Conservation (phyloP, 2,888 invertebrate species). For the Anthrax anthrax region DNA sequence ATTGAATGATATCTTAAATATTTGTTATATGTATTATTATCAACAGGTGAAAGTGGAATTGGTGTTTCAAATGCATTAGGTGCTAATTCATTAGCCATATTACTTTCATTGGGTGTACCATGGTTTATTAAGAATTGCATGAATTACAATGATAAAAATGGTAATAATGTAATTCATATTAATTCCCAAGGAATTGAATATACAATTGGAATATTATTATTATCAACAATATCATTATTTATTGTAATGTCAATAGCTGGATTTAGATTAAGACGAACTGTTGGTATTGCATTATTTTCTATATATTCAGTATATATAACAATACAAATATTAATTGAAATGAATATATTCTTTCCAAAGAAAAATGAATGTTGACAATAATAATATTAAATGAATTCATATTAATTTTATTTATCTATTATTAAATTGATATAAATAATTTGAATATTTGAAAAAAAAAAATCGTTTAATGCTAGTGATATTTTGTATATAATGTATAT, state of each 20-base stretch:
- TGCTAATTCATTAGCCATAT: conserved; percentile 71
- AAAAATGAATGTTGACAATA: neutral
- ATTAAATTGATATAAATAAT: too few relatives aligned
- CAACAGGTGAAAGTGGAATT: conserved; percentile 66
- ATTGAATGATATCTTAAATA: neutral
- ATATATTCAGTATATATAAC: conserved; percentile 58
- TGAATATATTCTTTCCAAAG: conserved; percentile 48
- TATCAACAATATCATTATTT: conserved; percentile 59
- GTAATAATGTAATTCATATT: conserved; percentile 41
- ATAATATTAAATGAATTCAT: too few relatives aligned
- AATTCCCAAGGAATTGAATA: conserved; percentile 69
- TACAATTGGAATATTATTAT: conserved; percentile 61
- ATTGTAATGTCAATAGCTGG: conserved; percentile 50
- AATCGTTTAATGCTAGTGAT: too few relatives aligned
- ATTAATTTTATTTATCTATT: too few relatives aligned
- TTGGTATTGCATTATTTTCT: conserved; percentile 49
- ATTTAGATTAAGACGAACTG: conserved; percentile 51
- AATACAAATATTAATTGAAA: conserved; percentile 64
- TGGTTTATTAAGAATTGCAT: conserved; percentile 66
- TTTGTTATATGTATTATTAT: too few relatives aligned
- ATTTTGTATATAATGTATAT: too few relatives aligned
- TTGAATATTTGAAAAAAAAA: too few relatives aligned
- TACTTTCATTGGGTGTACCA: conserved; percentile 68
- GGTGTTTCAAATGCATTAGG: conserved; percentile 78
- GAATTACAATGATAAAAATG: conserved; percentile 32